These are phyloP conservation scores for Antechinus stuartii DNA, from an alignment of 2,113 vertebrate genomes.

Conservation along the genomic window DNA sequence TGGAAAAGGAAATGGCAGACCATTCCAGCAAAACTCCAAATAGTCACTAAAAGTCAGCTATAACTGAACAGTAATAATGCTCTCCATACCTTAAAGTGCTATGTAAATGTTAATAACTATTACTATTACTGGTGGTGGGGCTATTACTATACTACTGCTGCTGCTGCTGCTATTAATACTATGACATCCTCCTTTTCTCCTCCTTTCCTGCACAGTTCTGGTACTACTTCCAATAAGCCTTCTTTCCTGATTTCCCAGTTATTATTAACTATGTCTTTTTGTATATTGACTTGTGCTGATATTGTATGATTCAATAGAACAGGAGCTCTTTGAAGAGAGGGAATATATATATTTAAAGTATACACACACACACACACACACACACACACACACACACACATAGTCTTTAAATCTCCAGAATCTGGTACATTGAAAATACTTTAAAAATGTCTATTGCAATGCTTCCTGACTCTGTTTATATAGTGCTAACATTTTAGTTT, in stretches of 20 bases:
- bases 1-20: not conserved
- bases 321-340: not conserved
- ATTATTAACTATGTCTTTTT: not conserved
- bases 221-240: not conserved
- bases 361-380: too few relatives aligned
- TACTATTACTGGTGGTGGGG: too few relatives aligned
- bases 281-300: not conserved
- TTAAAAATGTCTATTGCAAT: not conserved
- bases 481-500: not conserved
- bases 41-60: not conserved
- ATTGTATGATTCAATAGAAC: not conserved
- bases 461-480: not conserved
- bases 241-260: not conserved
- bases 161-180: too few relatives aligned
- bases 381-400: too few relatives aligned
- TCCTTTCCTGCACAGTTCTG: too few relatives aligned
- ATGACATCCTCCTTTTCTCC: too few relatives aligned
- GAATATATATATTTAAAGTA: too few relatives aligned
- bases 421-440: not conserved
- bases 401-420: not conserved
- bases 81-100: not conserved
- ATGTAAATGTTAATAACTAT: not conserved
- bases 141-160: not conserved
- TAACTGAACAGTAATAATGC: not conserved
- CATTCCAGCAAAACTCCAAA: not conserved